Evolutionary conservation across 2,113 vertebrate species (phyloP), one percentile per base, ranked within the genome.

Genomic region (Recurvirostra avosetta): DNA sequence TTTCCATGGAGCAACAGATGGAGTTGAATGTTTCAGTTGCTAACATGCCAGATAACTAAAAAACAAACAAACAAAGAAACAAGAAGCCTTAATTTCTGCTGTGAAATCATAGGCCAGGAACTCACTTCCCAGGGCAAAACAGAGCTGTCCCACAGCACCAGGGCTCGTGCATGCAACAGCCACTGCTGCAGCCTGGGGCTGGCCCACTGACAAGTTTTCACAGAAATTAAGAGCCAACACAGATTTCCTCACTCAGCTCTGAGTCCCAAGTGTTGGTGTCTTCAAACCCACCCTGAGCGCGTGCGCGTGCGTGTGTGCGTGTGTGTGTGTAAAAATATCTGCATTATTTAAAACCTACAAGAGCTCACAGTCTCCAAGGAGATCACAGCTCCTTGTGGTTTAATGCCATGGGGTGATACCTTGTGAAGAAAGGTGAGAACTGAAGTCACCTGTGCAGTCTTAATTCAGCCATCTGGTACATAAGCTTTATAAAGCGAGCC

Each of bases 91-190:
- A 14, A 61, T 55, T 59, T 77, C 65, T 49, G 32, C 58, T 38
- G 36, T 30, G 53, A 72, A 76, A 70, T 17, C 34, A 55, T 3
- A n/a, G 13, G 7, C 30, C 53, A 41, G 61, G 45, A 53, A 32
- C 23, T 61, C 20, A 26, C 21, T 84, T 84, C 40, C 74, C 1
- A 0, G 22, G 15, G 61, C 36, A 67, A 40, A 77, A 47, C 0
- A 3, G 53, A 74, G 47, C 41, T 74, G 67, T 14, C 21, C 15
- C 22, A 2, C 18, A 52, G 38, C 1, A 3, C 17, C 0, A 1
- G 50, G 21, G 32, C 53, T 88, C 30, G 13, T 13, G 7, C 1
- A 1, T 29, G n/a, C 34, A 11, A 11, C 19, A 34, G 29, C 21
- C 3, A 0, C 38, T 4, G 17, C 50, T 36, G 63, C 74, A 43